These are phyloP conservation scores for Ferrisia virgata DNA, from an alignment of 2,888 invertebrate genomes.

Conservation along the genomic window DNA sequence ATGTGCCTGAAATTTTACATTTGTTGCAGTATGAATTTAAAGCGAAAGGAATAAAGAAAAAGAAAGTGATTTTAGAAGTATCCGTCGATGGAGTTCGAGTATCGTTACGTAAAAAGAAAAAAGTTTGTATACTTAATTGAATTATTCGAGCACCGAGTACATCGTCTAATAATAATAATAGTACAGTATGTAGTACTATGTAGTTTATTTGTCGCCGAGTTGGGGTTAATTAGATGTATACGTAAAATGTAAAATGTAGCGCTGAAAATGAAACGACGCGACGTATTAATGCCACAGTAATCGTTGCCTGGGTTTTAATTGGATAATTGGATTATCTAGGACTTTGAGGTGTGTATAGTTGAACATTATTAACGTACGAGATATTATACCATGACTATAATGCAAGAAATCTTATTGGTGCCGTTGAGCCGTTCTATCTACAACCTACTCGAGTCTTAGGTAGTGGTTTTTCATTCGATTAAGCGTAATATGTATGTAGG, in stretches of 20 bases:
- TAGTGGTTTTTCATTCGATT: no score
- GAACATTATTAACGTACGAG: neutral
- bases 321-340: neutral
- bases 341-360: neutral
- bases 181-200: no score
- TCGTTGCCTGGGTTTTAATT: neutral
- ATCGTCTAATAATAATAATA: neutral
- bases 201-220: neutral
- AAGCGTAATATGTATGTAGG: no score
- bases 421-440: no score
- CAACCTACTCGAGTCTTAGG: no score
- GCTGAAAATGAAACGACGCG: neutral
- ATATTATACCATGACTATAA: neutral
- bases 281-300: neutral
- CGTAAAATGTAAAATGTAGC: neutral
- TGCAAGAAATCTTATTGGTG: neutral
- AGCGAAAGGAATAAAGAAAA: constrained; percentile 94
- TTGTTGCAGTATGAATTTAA: constrained; percentile 94
- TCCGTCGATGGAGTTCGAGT: constrained; percentile 94
- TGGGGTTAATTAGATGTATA: neutral
- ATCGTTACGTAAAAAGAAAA: constrained; percentile 75
- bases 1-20: neutral
- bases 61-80: constrained; percentile 91
- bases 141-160: neutral
- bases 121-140: constrained; percentile 50